Evolutionary conservation across 1,140 invertebrate species (phyloP).

Genomic region (Melitaea cinxia): DNA sequence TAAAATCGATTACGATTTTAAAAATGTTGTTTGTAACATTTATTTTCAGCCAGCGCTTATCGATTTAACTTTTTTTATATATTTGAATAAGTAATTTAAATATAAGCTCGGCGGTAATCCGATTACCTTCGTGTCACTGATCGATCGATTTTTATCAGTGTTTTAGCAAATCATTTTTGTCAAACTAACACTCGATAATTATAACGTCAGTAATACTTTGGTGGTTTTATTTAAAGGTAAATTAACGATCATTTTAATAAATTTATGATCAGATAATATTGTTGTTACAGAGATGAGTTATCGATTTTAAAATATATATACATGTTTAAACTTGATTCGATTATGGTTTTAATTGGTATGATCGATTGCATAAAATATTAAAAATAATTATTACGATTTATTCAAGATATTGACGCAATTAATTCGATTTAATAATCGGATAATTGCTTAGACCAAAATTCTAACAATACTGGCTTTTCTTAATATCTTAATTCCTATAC

Average conservation of each 20-base stretch:
- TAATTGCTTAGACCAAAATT: too few species aligned
- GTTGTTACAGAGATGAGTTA: not conserved
- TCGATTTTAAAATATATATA: conserved; percentile 3
- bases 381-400: too few species aligned
- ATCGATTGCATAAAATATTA: too few species aligned
- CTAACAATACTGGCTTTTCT: too few species aligned
- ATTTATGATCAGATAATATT: conserved; percentile 1
- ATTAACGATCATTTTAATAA: conserved; percentile 7
- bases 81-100: conserved; percentile 17
- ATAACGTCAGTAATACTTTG: conserved; percentile 21
- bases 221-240: not conserved
- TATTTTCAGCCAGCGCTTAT: not conserved
- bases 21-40: not conserved
- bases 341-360: conserved; percentile 1
- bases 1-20: not conserved
- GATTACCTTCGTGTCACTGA: conserved; percentile 33
- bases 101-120: conserved; percentile 34
- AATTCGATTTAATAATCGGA: too few species aligned
- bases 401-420: too few species aligned
- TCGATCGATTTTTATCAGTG: conserved; percentile 41
- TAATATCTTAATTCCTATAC: too few species aligned
- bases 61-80: not conserved
- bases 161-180: conserved; percentile 39
- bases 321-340: conserved; percentile 5
- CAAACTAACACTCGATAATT: conserved; percentile 38